Evolutionary conservation across 2,888 invertebrate species (phyloP), one percentile per base, ranked within the genome.

Genomic region (Bombylius discolor): DNA sequence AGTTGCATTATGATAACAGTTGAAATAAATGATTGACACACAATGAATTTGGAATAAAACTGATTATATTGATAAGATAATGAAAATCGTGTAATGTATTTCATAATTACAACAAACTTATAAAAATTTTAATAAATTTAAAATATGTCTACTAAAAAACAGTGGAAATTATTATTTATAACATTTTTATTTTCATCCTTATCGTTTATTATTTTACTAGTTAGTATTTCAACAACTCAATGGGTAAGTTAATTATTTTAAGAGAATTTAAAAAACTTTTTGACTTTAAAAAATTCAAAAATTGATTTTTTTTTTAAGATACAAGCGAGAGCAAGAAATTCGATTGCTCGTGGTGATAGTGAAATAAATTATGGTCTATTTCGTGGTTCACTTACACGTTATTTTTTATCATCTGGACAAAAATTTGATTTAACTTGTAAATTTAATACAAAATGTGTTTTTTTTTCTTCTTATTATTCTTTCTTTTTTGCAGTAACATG

Each of bases 401-500:
- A 63, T 49, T 59, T 62, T 7, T 55, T 68, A 33, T 61, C 66
- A 12, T 56, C 61, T 4, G 48, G 59, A 14, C 33, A 55, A 4
- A 59, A 59, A 33, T 70, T 64, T 58, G 62, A 68, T 57, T 55
- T 74, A 52, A 63, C 63, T 60, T 68, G 73, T 74, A 66, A 47
- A 31, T 14, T 23, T 31, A 14, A 46, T 36, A 9, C 6, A 36
- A 1, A 36, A 36, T 36, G 36, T 36, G 36, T 8, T 1, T 42
- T 42, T 8, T 42, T 7, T 42, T 42, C 5, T 42, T 42, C 12
- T 42, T 11, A 11, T 42, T 23, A 23, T 47, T 47, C 23, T 4
- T 47, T 46, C 7, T 52, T 47, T 52, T 52, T 70, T 70, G 56
- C 59, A 76, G 75, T 74, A 62, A 70, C 71, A 6, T 76, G 76